Percentiles rank a stretch among this genome's conserved stretches.
These are phyloP conservation scores for Vollenhovia emeryi DNA, from an alignment of 1,140 invertebrate species.

Conservation along the genomic window DNA sequence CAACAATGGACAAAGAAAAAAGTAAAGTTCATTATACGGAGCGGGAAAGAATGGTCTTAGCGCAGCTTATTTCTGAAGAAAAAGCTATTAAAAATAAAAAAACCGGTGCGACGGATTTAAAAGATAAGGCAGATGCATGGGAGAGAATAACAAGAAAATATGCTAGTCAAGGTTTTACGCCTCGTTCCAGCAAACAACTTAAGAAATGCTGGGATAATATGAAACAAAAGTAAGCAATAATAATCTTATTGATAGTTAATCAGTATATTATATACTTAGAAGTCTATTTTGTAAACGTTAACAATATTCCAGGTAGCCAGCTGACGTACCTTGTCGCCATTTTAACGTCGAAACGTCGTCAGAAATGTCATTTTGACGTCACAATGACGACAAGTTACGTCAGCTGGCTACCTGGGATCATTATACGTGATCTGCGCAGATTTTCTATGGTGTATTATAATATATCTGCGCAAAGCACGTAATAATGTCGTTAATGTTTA, in stretches of 20 bases:
- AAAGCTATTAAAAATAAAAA: background rate
- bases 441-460: too few relatives aligned
- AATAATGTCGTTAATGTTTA: too few relatives aligned
- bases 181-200: background rate
- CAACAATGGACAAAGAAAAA: background rate
- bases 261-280: background rate
- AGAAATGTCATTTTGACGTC: too few relatives aligned
- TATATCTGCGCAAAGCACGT: too few relatives aligned
- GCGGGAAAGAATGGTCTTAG: background rate
- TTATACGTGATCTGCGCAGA: too few relatives aligned
- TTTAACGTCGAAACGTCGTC: too few relatives aligned
- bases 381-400: too few relatives aligned
- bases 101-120: background rate
- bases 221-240: conserved; percentile 1
- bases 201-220: conserved; percentile 3
- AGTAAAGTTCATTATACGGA: background rate
- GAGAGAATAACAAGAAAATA: background rate
- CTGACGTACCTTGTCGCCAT: too few relatives aligned
- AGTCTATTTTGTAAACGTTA: too few relatives aligned
- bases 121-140: background rate
- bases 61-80: background rate
- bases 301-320: too few relatives aligned
- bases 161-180: background rate
- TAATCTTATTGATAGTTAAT: background rate
- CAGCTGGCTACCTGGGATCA: too few relatives aligned